These are phyloP conservation scores for Stenichneumon culpator DNA, from an alignment of 2,888 invertebrate species.

Conservation along the genomic window DNA sequence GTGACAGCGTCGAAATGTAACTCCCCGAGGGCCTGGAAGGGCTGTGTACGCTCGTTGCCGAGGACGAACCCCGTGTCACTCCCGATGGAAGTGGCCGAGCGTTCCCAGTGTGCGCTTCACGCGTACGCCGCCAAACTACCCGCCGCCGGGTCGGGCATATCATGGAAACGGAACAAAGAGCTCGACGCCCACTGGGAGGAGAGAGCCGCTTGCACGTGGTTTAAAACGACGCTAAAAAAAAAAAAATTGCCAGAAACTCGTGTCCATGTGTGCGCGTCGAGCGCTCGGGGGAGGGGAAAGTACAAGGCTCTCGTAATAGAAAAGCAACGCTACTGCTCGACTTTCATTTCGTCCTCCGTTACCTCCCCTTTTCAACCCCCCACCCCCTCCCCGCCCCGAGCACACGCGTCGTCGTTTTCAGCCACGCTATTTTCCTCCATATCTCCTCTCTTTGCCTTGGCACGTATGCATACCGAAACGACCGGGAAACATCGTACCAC, in stretches of 20 bases:
- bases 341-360: conserved; percentile 63
- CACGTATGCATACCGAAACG: conserved; percentile 56
- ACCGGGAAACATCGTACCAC: conserved; percentile 61
- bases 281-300: conserved; percentile 16
- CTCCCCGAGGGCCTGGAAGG: conserved; percentile 29
- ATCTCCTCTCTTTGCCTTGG: conserved; percentile 50
- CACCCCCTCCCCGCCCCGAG: background rate
- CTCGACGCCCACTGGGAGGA: conserved; percentile 73
- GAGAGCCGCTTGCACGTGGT: conserved; percentile 73
- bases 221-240: conserved; percentile 81
- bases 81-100: conserved; percentile 36
- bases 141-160: conserved; percentile 19
- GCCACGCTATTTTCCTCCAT: conserved; percentile 56
- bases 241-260: conserved; percentile 69
- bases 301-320: conserved; percentile 80
- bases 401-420: conserved; percentile 46
- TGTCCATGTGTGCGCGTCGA: conserved; percentile 11
- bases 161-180: conserved; percentile 79
- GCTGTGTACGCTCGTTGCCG: conserved; percentile 13
- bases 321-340: conserved; percentile 64
- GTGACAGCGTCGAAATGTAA: conserved; percentile 43
- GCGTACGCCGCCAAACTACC: conserved; percentile 31
- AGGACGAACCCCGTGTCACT: conserved; percentile 34
- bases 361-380: background rate
- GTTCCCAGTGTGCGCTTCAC: conserved; percentile 35